Percentiles rank a stretch among this genome's conserved stretches.
Conservation (phyloP, 2,797 vertebrate species). For the Anguilla megastoma region DNA sequence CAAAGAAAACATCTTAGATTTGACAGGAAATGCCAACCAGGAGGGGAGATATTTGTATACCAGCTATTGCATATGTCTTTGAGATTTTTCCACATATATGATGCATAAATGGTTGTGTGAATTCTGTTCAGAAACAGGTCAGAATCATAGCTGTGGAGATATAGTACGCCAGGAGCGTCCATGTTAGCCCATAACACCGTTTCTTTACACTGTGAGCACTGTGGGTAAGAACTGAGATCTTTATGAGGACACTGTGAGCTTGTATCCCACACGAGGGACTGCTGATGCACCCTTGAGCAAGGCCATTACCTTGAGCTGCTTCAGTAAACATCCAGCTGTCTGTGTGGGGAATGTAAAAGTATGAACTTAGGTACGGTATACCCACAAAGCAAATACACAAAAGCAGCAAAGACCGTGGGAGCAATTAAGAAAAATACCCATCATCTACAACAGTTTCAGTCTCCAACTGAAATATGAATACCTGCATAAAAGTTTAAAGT, state of each 20-base stretch:
- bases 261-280: not conserved
- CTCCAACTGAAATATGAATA: not conserved
- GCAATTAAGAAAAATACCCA: not conserved
- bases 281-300: not conserved
- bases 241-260: not conserved
- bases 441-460: not conserved
- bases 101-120: conserved; percentile 2
- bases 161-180: not conserved
- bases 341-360: not conserved
- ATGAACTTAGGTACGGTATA: not conserved
- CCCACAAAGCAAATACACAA: not conserved
- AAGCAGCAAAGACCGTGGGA: not conserved
- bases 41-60: conserved; percentile 19
- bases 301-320: not conserved
- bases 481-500: not conserved
- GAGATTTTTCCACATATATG: conserved; percentile 26
- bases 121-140: conserved; percentile 16
- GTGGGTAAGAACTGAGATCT: not conserved
- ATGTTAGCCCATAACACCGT: not conserved
- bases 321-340: not conserved
- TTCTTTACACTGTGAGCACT: not conserved
- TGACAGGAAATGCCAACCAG: conserved; percentile 6
- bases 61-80: not conserved
- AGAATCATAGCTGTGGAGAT: not conserved
- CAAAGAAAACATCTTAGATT: not conserved